Percentiles rank a stretch among this genome's conserved stretches.
These are phyloP conservation scores for Parnassius smintheus DNA, from an alignment of 2,888 invertebrate species.

Conservation along the genomic window DNA sequence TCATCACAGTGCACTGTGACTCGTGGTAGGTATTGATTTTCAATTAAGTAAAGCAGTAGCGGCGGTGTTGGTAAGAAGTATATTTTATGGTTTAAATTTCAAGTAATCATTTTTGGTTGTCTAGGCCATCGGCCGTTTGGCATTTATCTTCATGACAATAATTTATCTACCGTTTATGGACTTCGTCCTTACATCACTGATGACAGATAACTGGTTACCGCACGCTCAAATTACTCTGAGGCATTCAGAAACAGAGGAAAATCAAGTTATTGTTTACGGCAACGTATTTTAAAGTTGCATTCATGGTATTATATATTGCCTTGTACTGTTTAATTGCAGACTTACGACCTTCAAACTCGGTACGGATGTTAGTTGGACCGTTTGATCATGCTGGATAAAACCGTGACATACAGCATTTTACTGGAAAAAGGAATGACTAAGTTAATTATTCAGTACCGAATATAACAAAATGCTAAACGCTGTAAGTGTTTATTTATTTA, in stretches of 20 bases:
- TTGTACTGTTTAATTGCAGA: conserved; percentile 4
- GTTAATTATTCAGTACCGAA: background rate
- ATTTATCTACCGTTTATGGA: background rate
- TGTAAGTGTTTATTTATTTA: too few relatives aligned
- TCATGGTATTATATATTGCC: conserved; percentile 3
- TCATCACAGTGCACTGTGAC: conserved; percentile 3
- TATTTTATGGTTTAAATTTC: conserved; percentile 16
- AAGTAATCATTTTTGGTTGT: conserved; percentile 30
- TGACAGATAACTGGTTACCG: background rate
- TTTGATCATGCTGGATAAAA: conserved; percentile 3
- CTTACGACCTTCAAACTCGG: conserved; percentile 11
- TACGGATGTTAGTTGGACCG: background rate
- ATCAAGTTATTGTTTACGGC: background rate
- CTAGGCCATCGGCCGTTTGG: conserved; percentile 29
- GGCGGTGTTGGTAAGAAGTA: conserved; percentile 10
- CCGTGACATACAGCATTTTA: conserved; percentile 9
- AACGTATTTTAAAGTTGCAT: conserved; percentile 1
- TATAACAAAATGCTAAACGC: too few relatives aligned
- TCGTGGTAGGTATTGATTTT: conserved; percentile 36
- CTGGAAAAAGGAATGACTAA: conserved; percentile 3
- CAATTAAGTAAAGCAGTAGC: conserved; percentile 29
- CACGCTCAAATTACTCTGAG: background rate
- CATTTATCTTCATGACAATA: conserved; percentile 9
- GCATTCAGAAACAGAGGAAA: background rate
- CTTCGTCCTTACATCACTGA: background rate